phyloP scores from a whole-genome alignment of 1,140 invertebrate genomes.

The Arion vulgaris region DNA sequence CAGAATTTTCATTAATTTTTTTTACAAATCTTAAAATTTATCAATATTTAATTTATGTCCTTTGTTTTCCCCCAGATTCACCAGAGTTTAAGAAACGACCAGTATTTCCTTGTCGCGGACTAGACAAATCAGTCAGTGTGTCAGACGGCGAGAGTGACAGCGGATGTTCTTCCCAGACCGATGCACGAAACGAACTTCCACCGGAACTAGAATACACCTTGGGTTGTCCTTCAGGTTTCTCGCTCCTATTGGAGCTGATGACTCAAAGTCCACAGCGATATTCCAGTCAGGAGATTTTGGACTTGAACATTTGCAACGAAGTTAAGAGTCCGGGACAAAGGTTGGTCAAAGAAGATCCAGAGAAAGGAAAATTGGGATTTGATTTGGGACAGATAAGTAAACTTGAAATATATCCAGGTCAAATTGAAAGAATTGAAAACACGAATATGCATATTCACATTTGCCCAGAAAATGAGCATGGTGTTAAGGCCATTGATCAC shows the following conservation, averaged over 20 bases:
- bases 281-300: constrained; percentile 43
- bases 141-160: constrained; percentile 58
- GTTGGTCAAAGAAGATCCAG: background rate
- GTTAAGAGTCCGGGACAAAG: constrained; percentile 33
- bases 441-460: background rate
- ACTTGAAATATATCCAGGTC: background rate
- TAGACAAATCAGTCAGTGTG: constrained; percentile 10
- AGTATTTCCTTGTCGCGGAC: background rate
- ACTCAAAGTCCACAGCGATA: constrained; percentile 52
- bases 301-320: constrained; percentile 31
- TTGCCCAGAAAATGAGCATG: too few species aligned
- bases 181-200: constrained; percentile 49
- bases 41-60: too few species aligned
- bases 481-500: background rate
- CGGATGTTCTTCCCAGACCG: constrained; percentile 50
- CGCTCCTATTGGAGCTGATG: constrained; percentile 57
- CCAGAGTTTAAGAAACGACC: background rate
- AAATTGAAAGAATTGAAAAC: background rate
- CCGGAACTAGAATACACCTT: constrained; percentile 54
- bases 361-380: background rate
- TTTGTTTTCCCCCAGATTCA: constrained; percentile 6
- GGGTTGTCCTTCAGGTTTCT: constrained; percentile 50
- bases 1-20: too few species aligned
- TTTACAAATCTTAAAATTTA: too few species aligned
- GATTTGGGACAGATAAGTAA: background rate